Evolutionary conservation across 2,797 vertebrate genomes (phyloP), one percentile per base, ranked within the genome.

Genomic region (Cottoperca gobio): DNA sequence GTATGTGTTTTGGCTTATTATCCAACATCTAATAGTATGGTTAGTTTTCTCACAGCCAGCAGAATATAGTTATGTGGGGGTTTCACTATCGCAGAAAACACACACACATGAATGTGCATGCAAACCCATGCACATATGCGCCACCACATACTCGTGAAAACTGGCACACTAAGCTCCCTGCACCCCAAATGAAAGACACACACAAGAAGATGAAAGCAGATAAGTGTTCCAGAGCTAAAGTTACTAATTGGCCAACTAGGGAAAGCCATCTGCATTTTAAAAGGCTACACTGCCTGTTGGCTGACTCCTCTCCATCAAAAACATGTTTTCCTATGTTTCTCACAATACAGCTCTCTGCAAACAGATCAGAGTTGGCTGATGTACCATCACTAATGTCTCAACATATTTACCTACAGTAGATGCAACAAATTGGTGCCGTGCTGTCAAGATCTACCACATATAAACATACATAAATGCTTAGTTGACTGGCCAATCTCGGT

Each of bases 171-270:
- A 73, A 78, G 81, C 78, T 84, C 67, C 50, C 65, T 69, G 77
- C 57, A 79, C 81, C 82, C 84, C 48, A 63, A 88, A 82, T 81
- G 76, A 91, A 86, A 92, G 63, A 87, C 71, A 89, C 82, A 88
- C 78, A 90, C 83, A 90, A 57, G 77, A 74, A 93, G 83, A 93
- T 91, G 88, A 94, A 93, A 89, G 89, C 80, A 89, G 76, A 91
- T 91, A 94, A 91, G 82, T 89, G 86, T 92, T 93, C 79, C 79
- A 89, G 62, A 89, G 88, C 82, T 88, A 77, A 90, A 94, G 87
- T 90, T 88, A 92, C 92, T 95, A 94, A 95, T 94, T 94, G 91
- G 90, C 88, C 91, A 90, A 93, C 94, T 84, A 93, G 92, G 93
- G 93, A 93, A 92, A 92, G 88, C 86, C 86, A 92, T 93, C 89